Percentiles rank a stretch among this genome's conserved stretches.
Evolutionary conservation across 2,888 invertebrate species (phyloP).

Genomic region (Drosophila aldrichi): DNA sequence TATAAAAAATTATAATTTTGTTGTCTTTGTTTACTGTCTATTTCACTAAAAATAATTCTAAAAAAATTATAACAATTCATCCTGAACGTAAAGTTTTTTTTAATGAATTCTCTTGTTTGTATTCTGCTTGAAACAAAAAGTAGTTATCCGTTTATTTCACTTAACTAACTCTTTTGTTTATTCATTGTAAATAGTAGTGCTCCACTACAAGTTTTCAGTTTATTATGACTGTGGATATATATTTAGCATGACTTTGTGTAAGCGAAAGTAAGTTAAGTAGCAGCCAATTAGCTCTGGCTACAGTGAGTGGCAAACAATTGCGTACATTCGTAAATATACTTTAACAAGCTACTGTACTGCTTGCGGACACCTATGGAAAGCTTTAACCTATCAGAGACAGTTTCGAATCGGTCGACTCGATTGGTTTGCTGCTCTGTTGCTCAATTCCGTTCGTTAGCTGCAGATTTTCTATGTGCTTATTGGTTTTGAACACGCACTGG

Average conservation of each 20-base stretch:
- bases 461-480: not conserved
- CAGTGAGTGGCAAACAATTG: not conserved
- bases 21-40: too few relatives aligned
- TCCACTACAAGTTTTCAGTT: too few relatives aligned
- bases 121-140: too few relatives aligned
- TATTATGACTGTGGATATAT: not conserved
- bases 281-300: not conserved
- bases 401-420: not conserved
- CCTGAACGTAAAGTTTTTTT: not conserved
- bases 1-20: too few relatives aligned
- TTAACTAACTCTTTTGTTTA: not conserved
- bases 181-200: not conserved
- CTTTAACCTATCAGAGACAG: conserved; percentile 1
- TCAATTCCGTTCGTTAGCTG: not conserved
- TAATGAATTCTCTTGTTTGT: not conserved
- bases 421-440: not conserved
- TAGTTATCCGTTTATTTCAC: too few relatives aligned
- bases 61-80: not conserved
- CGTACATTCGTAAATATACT: too few relatives aligned
- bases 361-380: not conserved
- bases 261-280: not conserved
- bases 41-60: not conserved
- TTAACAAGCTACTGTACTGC: not conserved
- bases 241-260: not conserved
- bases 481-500: not conserved